These are phyloP conservation scores for Athetis lepigone DNA, from an alignment of 2,888 invertebrate species.

Conservation along the genomic window DNA sequence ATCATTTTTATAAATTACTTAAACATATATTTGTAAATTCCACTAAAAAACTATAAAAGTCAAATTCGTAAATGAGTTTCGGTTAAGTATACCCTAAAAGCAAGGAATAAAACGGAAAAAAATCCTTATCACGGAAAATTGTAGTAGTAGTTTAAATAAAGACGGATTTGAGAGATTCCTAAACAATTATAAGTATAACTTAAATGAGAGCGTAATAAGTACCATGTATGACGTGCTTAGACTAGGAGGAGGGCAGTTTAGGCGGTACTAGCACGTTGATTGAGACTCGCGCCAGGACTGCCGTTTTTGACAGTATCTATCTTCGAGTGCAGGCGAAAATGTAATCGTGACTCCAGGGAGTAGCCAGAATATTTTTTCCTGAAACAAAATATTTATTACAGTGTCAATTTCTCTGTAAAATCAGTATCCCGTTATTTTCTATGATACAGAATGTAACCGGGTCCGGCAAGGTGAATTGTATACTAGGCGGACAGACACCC, in stretches of 20 bases:
- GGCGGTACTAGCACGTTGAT: slow-evolving; percentile 8
- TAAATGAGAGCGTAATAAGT: slow-evolving; percentile 22
- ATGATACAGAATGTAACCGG: no score
- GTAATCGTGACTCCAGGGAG: slow-evolving; percentile 96
- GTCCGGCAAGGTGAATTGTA: no score
- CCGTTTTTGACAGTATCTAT: slow-evolving; percentile 77
- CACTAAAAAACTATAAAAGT: no score
- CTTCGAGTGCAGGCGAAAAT: slow-evolving; percentile 96
- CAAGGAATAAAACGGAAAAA: no score
- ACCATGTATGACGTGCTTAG: no score
- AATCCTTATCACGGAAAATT: no score
- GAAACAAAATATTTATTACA: slow-evolving; percentile 70
- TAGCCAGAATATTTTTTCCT: slow-evolving; percentile 97
- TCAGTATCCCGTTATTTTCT: neutral
- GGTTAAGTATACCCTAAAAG: no score
- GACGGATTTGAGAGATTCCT: slow-evolving; percentile 8
- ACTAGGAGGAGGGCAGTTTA: no score
- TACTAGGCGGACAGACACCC: no score
- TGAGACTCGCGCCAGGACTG: slow-evolving; percentile 18
- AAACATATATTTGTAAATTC: no score
- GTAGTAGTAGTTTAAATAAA: neutral
- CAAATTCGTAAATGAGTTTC: no score
- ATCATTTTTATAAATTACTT: slow-evolving; percentile 8
- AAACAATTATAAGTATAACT: neutral
- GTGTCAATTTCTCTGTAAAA: neutral